Evolutionary conservation across 2,888 invertebrate species (phyloP), one percentile per base, ranked within the genome.

Genomic region (Bedellia somnulentella): DNA sequence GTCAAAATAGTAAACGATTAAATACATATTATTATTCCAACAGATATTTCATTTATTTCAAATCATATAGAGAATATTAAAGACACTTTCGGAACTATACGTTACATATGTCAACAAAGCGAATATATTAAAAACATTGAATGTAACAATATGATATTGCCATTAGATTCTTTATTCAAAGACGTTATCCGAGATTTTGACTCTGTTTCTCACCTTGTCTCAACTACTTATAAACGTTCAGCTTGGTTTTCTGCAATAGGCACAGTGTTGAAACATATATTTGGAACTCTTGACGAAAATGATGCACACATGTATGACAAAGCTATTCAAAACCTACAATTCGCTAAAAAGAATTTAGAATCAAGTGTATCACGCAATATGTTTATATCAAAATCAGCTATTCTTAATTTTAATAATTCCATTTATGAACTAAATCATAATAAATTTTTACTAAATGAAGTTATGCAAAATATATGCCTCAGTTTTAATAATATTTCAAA

Each of bases 231-330:
- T n/a, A n/a, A n/a, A n/a, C n/a, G n/a, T n/a, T n/a, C n/a, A n/a
- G n/a, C n/a, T n/a, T n/a, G n/a, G n/a, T n/a, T n/a, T n/a, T n/a
- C n/a, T n/a, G n/a, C n/a, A n/a, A n/a, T n/a, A 2, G 44, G 46
- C 1, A 34, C 40, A 1, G 24, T 41, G 12, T 43, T 43, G 14
- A 48, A 46, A 35, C 35, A 40, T 10, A 35, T 50, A 4, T 39
- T 43, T 15, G 47, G 46, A 11, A 45, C 40, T 5, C 30, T 47
- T 17, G 45, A 47, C 29, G 40, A 43, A 28, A 32, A 46, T 21
- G 45, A 47, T 31, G 47, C 40, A 1, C 37, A 32, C 31, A 40
- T 33, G 26, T 49, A 43, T 26, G 37, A 43, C 30, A 34, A 38
- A 10, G 36, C 40, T 8, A 41, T 42, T 16, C 32, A 46, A 26